These are phyloP conservation scores for Butorides virescens DNA, from an alignment of 2,113 vertebrate genomes.

Conservation along the genomic window DNA sequence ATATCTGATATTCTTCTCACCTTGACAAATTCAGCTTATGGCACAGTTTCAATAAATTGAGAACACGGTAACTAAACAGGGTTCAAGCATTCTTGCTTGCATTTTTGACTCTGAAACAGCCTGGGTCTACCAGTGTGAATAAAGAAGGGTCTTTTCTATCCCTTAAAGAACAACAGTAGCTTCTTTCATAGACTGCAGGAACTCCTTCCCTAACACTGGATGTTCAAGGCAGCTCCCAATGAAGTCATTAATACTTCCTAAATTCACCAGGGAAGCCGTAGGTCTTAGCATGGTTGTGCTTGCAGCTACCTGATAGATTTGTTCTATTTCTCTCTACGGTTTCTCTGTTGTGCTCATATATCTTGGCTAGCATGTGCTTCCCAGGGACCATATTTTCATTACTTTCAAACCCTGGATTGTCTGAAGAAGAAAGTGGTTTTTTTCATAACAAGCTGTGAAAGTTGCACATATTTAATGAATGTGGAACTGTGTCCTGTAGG, in stretches of 20 bases:
- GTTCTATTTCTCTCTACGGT: background rate
- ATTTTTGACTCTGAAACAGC: background rate
- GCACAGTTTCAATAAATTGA: background rate
- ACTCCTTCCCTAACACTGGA: background rate
- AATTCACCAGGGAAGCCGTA: background rate
- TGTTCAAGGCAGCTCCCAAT: background rate
- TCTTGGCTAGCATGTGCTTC: background rate
- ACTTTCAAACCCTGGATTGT: background rate
- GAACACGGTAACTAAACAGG: background rate
- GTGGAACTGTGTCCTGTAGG: background rate
- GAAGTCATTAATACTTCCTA: background rate
- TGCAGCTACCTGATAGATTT: background rate
- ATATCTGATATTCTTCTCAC: background rate
- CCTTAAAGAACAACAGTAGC: background rate
- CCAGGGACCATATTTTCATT: background rate
- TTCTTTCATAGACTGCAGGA: background rate
- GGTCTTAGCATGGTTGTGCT: background rate
- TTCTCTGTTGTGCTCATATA: background rate
- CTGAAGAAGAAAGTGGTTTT: background rate
- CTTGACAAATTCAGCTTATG: background rate
- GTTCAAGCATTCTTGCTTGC: background rate
- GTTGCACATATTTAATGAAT: background rate
- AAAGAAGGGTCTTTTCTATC: background rate
- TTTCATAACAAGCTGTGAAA: background rate
- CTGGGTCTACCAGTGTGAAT: background rate